These are phyloP conservation scores for Autographa pulchrina DNA, from an alignment of 2,888 invertebrate genomes.

Conservation along the genomic window DNA sequence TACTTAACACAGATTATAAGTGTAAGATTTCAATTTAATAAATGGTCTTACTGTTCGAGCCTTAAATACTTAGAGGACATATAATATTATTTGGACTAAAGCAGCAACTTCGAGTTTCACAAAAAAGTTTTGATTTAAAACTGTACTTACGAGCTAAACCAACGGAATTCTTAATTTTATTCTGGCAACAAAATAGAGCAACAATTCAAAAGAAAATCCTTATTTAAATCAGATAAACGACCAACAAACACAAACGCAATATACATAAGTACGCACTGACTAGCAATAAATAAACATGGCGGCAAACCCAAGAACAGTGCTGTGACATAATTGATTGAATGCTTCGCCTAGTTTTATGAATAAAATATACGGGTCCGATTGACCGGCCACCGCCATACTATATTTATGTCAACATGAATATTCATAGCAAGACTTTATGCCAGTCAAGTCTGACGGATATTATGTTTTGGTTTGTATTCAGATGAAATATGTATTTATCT, in stretches of 20 bases:
- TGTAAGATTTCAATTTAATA: no score
- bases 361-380: constrained; percentile 37
- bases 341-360: constrained; percentile 33
- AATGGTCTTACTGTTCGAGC: no score
- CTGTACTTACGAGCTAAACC: no score
- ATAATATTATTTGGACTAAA: no score
- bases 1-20: no score
- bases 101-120: no score
- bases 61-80: no score
- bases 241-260: neutral
- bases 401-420: constrained; percentile 43
- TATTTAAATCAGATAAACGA: neutral
- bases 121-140: no score
- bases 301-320: constrained; percentile 3
- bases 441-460: constrained; percentile 13
- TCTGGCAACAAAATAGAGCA: no score
- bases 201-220: neutral
- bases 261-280: neutral
- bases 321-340: constrained; percentile 40
- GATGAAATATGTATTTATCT: neutral
- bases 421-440: constrained; percentile 28
- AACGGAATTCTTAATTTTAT: no score
- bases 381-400: constrained; percentile 26
- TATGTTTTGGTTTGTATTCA: neutral
- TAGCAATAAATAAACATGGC: constrained; percentile 3